Evolutionary conservation across 2,113 vertebrate genomes (phyloP).

Genomic region (Canis aureus): DNA sequence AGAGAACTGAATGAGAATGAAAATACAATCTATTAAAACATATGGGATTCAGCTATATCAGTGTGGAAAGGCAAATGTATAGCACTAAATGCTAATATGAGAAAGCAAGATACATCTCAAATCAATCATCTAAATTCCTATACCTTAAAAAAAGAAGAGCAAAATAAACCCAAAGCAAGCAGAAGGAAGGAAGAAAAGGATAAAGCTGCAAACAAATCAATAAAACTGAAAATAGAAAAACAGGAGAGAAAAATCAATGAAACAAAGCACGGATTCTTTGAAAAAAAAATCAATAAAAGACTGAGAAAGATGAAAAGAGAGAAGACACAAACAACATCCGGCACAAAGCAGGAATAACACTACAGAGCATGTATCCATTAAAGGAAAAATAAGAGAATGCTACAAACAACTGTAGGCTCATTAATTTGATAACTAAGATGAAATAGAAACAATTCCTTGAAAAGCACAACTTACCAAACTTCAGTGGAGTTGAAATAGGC

Average conservation of each 20-base stretch:
- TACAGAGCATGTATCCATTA: background rate
- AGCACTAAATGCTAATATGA: conserved; percentile 6
- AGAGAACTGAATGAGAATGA: background rate
- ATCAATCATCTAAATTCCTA: conserved; percentile 9
- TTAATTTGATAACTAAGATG: conserved; percentile 41
- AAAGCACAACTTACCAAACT: conserved; percentile 1
- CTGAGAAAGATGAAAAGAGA: background rate
- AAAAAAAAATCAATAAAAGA: background rate
- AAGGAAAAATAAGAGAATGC: conserved; percentile 9
- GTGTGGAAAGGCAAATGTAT: conserved; percentile 1
- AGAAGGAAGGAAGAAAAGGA: background rate
- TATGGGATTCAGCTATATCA: background rate
- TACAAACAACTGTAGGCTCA: background rate
- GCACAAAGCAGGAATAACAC: background rate
- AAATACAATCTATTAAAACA: conserved; percentile 44
- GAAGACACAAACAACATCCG: background rate
- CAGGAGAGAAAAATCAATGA: conserved; percentile 9
- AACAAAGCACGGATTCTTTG: background rate
- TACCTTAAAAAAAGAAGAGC: background rate
- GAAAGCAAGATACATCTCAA: background rate
- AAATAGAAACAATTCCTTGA: conserved; percentile 21
- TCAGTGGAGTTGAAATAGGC: background rate
- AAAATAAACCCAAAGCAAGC: conserved; percentile 41
- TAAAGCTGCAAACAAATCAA: background rate
- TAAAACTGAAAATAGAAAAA: conserved; percentile 50